These are phyloP conservation scores for Drosophila anomalata DNA, from an alignment of 2,888 invertebrate species.

Conservation along the genomic window DNA sequence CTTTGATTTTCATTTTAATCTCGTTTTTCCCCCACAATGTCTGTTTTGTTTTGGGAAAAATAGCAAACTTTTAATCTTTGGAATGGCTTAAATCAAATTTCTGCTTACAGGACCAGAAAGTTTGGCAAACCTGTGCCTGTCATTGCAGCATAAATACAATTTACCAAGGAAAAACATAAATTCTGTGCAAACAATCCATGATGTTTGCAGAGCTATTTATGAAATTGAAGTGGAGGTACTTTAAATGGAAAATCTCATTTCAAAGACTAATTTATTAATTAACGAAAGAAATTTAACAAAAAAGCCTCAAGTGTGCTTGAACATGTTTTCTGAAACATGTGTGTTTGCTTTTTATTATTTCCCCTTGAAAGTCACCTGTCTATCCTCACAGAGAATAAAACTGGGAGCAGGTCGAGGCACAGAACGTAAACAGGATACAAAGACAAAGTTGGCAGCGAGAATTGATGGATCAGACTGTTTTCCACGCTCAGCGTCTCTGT, in stretches of 20 bases:
- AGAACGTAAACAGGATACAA: neutral
- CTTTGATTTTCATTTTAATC: conserved; percentile 29
- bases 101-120: conserved; percentile 8
- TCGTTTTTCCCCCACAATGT: neutral
- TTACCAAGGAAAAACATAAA: neutral
- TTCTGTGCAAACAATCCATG: neutral
- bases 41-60: neutral
- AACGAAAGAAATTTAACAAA: conserved; percentile 18
- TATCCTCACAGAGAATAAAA: conserved; percentile 27
- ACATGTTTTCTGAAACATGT: too few relatives aligned
- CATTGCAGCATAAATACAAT: conserved; percentile 17
- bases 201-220: neutral
- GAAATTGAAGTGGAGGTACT: neutral
- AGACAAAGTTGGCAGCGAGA: conserved; percentile 14
- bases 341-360: neutral
- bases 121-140: conserved; percentile 19
- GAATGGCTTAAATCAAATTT: conserved; percentile 36
- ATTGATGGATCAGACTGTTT: conserved; percentile 1
- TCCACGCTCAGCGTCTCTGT: conserved; percentile 5
- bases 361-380: neutral
- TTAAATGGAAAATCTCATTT: too few relatives aligned
- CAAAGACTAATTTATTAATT: neutral
- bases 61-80: conserved; percentile 32
- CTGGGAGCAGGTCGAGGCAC: neutral
- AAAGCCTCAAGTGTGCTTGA: neutral